Conservation (phyloP, 2,113 vertebrate genomes). For the Agapornis roseicollis region DNA sequence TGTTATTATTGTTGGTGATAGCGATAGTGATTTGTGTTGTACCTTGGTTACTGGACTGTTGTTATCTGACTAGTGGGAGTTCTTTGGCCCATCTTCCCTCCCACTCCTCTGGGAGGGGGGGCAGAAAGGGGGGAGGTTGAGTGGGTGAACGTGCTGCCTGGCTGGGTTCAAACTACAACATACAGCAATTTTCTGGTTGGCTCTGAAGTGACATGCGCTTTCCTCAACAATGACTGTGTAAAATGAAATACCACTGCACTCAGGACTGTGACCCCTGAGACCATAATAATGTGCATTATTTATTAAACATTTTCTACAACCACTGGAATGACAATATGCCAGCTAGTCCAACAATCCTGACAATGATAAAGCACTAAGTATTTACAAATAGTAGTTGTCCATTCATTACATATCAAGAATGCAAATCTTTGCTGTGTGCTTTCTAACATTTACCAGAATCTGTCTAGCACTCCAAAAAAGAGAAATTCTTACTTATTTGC, state of each 20-base stretch:
- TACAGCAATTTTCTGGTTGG: not conserved
- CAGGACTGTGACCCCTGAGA: not conserved
- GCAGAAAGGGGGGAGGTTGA: too few relatives aligned
- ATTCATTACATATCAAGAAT: constrained; percentile 50
- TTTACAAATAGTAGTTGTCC: not conserved
- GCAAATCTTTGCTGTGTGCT: constrained; percentile 10
- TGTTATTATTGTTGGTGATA: too few relatives aligned
- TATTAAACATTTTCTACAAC: constrained; percentile 18
- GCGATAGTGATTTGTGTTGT: too few relatives aligned
- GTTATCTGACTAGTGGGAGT: too few relatives aligned
- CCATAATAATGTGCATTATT: not conserved
- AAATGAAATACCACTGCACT: not conserved
- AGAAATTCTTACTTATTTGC: not conserved
- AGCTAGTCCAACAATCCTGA: not conserved
- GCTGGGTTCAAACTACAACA: too few relatives aligned
- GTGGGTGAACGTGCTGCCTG: too few relatives aligned
- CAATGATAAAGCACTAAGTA: constrained; percentile 23
- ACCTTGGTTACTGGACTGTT: too few relatives aligned
- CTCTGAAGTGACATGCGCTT: not conserved
- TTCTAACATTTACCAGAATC: not conserved
- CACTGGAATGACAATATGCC: not conserved
- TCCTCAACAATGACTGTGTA: not conserved
- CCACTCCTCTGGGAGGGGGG: too few relatives aligned
- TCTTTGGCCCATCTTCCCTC: too few relatives aligned
- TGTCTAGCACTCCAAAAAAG: not conserved